These are phyloP conservation scores for Ricordea florida DNA, from an alignment of 92 coral and sea anemone genomes.

Conservation along the genomic window DNA sequence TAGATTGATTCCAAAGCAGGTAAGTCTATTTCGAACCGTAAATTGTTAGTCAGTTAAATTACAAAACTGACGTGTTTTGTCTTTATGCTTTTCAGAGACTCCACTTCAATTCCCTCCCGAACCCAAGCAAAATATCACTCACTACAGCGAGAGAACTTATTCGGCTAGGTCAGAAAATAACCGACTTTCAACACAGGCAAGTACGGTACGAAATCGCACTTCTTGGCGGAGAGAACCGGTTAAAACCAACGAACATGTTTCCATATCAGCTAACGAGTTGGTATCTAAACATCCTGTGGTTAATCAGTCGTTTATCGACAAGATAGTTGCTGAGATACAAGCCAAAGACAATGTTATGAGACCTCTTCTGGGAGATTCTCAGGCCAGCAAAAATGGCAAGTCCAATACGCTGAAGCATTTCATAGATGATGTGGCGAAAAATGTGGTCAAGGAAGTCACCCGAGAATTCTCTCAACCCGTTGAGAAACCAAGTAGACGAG, in stretches of 20 bases:
- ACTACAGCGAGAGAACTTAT: too few relatives aligned
- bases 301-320: constrained; percentile 30
- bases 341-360: background rate
- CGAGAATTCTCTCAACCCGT: background rate
- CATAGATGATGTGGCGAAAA: constrained; percentile 32
- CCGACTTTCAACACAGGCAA: too few relatives aligned
- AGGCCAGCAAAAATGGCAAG: background rate
- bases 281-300: constrained; percentile 6
- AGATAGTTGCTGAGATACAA: constrained; percentile 20
- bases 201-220: too few relatives aligned
- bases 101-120: too few relatives aligned
- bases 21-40: too few relatives aligned
- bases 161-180: too few relatives aligned
- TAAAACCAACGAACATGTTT: background rate
- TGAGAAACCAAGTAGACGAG: background rate
- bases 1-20: too few relatives aligned
- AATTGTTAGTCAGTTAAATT: too few relatives aligned
- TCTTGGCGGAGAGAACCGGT: background rate
- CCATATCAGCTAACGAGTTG: background rate
- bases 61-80: too few relatives aligned
- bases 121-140: too few relatives aligned
- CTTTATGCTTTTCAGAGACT: too few relatives aligned
- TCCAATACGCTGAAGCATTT: background rate
- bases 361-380: background rate
- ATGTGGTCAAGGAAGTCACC: constrained; percentile 33